Conservation (phyloP, 2,888 invertebrate genomes). For the Cordilura impudica region DNA sequence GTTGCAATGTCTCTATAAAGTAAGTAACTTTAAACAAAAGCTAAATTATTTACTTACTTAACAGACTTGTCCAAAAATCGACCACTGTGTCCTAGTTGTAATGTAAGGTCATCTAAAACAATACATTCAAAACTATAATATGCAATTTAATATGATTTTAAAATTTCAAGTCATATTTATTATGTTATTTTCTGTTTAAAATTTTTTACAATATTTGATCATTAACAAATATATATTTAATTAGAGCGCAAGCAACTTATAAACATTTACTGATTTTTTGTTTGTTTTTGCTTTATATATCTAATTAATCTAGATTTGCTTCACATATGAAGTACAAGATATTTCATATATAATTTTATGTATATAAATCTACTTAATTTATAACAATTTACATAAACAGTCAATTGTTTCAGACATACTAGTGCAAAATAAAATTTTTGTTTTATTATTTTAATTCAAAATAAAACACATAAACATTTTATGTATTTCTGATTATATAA, state of each 20-base stretch:
- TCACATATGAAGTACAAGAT: neutral
- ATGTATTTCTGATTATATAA: neutral
- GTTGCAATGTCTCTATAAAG: too few relatives aligned
- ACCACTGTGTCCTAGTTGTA: slow-evolving; percentile 17
- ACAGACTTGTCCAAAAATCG: too few relatives aligned
- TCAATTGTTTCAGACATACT: slow-evolving; percentile 15
- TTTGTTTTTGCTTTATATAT: neutral
- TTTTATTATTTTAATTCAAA: neutral
- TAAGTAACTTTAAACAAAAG: too few relatives aligned
- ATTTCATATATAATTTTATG: neutral
- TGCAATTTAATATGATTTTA: neutral
- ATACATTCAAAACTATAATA: too few relatives aligned
- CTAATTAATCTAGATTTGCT: neutral
- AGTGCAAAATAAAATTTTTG: slow-evolving; percentile 1
- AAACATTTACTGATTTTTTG: slow-evolving; percentile 33
- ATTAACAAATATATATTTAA: slow-evolving; percentile 44
- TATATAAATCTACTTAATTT: slow-evolving; percentile 16
- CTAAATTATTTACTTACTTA: too few relatives aligned
- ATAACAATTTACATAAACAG: slow-evolving; percentile 22
- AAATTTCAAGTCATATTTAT: neutral
- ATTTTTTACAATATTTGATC: slow-evolving; percentile 47
- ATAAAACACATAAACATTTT: neutral
- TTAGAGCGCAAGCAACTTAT: slow-evolving; percentile 32
- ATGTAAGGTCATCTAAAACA: too few relatives aligned
- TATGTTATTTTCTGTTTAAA: neutral